phyloP scores from a whole-genome alignment of 2,113 vertebrate genomes.

The Azemiops feae region DNA sequence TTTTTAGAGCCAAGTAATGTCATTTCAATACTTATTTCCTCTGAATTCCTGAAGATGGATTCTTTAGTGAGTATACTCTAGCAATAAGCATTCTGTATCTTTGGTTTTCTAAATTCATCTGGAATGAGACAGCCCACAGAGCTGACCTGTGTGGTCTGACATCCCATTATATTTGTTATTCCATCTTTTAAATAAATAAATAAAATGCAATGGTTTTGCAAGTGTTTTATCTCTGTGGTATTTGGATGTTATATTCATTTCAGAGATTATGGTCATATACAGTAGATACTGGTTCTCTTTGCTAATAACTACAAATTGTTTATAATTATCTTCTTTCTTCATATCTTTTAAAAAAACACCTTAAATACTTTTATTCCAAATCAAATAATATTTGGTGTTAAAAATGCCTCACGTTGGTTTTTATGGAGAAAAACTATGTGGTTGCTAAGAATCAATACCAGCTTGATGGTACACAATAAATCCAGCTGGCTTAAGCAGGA shows the following conservation, averaged over 20 bases:
- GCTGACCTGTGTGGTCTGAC: not conserved
- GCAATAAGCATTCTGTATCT: slow-evolving; percentile 14
- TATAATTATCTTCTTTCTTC: not conserved
- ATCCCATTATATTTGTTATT: not conserved
- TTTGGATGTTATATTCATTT: not conserved
- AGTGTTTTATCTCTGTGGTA: not conserved
- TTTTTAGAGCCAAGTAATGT: slow-evolving; percentile 96
- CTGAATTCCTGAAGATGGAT: slow-evolving; percentile 99
- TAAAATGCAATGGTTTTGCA: not conserved
- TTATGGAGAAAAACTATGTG: not conserved
- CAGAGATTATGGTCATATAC: not conserved
- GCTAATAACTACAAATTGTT: not conserved
- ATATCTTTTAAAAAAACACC: not conserved
- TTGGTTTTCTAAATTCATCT: not conserved
- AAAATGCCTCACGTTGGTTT: not conserved
- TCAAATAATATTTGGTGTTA: not conserved
- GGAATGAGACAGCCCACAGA: not conserved
- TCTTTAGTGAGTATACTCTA: slow-evolving; percentile 88
- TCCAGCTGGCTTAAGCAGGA: not conserved
- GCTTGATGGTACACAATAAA: not conserved
- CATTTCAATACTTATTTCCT: slow-evolving; percentile 99
- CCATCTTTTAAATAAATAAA: not conserved
- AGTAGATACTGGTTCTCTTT: not conserved
- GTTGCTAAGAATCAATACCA: not conserved
- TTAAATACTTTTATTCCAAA: not conserved